phyloP scores from a whole-genome alignment of 2,113 vertebrate species.

The Motacilla tschutschensis region DNA sequence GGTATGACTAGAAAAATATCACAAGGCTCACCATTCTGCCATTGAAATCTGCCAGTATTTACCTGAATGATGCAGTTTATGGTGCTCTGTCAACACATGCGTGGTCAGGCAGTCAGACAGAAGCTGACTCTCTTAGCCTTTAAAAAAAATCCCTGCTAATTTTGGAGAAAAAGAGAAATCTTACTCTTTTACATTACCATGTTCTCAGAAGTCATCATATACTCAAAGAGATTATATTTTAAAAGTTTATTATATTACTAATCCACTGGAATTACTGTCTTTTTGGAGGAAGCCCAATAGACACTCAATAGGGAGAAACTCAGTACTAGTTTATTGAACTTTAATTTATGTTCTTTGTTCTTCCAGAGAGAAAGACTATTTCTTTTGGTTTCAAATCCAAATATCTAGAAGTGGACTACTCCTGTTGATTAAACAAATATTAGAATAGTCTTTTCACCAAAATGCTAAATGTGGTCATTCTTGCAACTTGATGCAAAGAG shows the following conservation, averaged over 20 bases:
- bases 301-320: background rate
- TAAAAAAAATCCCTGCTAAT: background rate
- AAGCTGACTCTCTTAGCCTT: background rate
- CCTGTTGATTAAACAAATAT: background rate
- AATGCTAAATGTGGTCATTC: background rate
- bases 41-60: background rate
- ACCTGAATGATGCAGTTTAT: background rate
- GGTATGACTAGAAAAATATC: background rate
- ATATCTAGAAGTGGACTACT: background rate
- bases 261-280: background rate
- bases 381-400: background rate
- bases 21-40: background rate
- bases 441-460: background rate
- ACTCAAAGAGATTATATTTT: background rate
- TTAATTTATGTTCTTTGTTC: background rate
- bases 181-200: background rate
- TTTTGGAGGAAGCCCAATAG: background rate
- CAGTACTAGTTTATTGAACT: background rate
- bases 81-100: background rate
- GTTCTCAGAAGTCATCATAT: background rate
- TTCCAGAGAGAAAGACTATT: background rate
- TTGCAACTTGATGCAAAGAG: fast-evolving
- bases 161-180: background rate
- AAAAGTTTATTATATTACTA: background rate
- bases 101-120: background rate